These are phyloP conservation scores for Columba janthina DNA, from an alignment of 2,113 vertebrate species.

Conservation along the genomic window DNA sequence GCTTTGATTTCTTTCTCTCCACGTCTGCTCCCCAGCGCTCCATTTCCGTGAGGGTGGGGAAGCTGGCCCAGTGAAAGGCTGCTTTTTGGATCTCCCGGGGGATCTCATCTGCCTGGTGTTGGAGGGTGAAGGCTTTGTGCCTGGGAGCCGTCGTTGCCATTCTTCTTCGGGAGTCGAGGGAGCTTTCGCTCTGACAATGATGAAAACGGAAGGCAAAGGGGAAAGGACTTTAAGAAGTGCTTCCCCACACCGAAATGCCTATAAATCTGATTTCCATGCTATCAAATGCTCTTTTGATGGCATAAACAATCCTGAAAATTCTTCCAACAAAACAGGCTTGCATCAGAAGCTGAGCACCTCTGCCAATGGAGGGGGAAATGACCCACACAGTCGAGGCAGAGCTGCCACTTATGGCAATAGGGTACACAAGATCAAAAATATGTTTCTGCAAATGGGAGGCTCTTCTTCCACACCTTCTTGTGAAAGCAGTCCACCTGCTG, in stretches of 20 bases:
- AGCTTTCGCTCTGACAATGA: constrained; percentile 77
- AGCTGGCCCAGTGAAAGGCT: background rate
- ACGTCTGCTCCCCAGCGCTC: background rate
- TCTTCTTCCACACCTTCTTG: constrained; percentile 73
- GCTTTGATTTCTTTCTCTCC: constrained; percentile 48
- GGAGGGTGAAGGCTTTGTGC: constrained; percentile 20
- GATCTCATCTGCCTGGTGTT: background rate
- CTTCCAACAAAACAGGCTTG: constrained; percentile 60
- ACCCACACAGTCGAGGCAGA: constrained; percentile 83
- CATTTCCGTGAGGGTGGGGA: background rate
- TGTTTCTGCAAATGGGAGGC: constrained; percentile 91
- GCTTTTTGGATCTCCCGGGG: background rate
- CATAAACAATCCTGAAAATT: constrained; percentile 72
- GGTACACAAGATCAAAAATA: constrained; percentile 92
- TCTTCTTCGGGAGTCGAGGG: background rate
- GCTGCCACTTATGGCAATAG: constrained; percentile 85
- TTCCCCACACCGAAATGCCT: constrained; percentile 91
- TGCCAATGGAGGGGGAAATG: constrained; percentile 82
- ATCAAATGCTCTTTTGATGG: constrained; percentile 93
- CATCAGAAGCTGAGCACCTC: constrained; percentile 73
- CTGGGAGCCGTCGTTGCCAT: background rate
- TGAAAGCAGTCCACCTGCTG: constrained; percentile 75
- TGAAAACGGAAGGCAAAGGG: constrained; percentile 88
- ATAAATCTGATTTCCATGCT: constrained; percentile 92
- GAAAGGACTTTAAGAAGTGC: constrained; percentile 89